Base-by-base conservation (phyloP, 2,113 vertebrate species). In the Gopherus flavomarginatus region DNA sequence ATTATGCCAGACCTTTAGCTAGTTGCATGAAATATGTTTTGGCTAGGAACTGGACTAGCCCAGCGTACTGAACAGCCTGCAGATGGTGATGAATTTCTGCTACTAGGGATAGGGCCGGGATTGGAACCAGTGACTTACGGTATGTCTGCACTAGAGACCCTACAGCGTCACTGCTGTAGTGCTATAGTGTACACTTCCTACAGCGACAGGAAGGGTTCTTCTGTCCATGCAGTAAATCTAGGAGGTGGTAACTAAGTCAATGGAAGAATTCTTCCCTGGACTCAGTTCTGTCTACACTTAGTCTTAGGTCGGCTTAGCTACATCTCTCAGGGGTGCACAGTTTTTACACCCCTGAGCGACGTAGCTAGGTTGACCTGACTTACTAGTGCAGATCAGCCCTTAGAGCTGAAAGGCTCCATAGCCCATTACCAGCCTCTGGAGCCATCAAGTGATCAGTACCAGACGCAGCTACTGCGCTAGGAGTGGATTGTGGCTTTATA, bases 381-480 rank as follows among this genome's bases (percentile, higher is more conserved):
- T 57, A 29, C 26, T 59, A 59, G 57, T 59, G 57, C 11, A 29
- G 27, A 59, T 27, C 27, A 59, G 11, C 27, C 27, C 27, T 29
- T 29, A 29, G 57, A 72, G 83, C 24, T 6, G 78, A 13, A 38
- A 17, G 42, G 69, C 72, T 59, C 52, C 21, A 3, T 2, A 4
- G 31, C 21, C 21, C 29, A 80, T 27, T 81, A 42, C 8, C 4
- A 78, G 8, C 29, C 24, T 44, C 50, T 38, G 16, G 62, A 75
- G 21, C 72, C 38, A 38, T 26, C 24, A 5, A 12, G 9, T 2
- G 26, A 11, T 38, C 62, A 11, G 62, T 3, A 59, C n/a, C 14
- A 3, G 2, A 42, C 9, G 42, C 82, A 65, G 65, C 42, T 44
- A 0, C 85, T 2, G 53, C 0, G 8, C 1, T 44, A 9, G 7